Percentiles rank a stretch among this genome's conserved stretches.
These are phyloP conservation scores for Geococcyx californianus DNA, from an alignment of 2,113 vertebrate species.

Conservation along the genomic window DNA sequence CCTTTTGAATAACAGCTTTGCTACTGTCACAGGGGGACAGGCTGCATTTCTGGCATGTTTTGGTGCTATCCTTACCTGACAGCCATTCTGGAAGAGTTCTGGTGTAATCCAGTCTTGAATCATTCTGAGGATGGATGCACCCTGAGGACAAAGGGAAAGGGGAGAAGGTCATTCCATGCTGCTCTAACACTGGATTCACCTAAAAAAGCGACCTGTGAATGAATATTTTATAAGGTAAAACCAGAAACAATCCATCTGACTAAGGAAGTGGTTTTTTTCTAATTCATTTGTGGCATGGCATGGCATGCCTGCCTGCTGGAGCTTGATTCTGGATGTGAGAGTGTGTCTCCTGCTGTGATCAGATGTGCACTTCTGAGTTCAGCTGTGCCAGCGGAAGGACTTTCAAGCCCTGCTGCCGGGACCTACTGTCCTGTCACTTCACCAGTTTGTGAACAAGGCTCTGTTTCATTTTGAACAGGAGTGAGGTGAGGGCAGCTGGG, in stretches of 20 bases:
- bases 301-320: background rate
- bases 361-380: background rate
- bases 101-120: conserved; percentile 83
- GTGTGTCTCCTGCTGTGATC: background rate
- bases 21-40: background rate
- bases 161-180: background rate
- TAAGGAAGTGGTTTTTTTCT: background rate
- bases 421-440: background rate
- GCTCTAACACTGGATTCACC: background rate
- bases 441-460: background rate
- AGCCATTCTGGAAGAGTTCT: conserved; percentile 81
- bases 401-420: background rate
- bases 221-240: background rate
- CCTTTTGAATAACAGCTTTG: background rate
- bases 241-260: background rate
- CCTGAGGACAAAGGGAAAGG: conserved; percentile 68
- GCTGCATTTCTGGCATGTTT: background rate
- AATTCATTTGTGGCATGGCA: background rate
- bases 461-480: background rate
- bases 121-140: conserved; percentile 88
- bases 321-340: background rate
- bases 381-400: background rate
- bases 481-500: background rate
- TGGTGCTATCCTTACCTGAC: conserved; percentile 72
- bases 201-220: background rate